Conservation (phyloP, 1,140 invertebrate genomes). For the Lordiphosa clarofinis region DNA sequence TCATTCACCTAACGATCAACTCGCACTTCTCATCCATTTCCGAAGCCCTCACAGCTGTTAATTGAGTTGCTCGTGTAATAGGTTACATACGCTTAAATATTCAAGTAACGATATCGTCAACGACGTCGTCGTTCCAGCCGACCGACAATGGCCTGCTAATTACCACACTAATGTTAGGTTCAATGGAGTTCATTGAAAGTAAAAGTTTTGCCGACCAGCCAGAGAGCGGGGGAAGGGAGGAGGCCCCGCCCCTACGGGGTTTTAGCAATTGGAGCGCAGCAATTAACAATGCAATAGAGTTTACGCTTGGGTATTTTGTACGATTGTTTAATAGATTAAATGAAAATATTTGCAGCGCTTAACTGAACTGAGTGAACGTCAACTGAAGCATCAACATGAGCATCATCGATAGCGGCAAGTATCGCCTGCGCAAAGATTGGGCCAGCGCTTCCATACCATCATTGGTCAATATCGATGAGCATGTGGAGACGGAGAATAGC, state of each 20-base stretch:
- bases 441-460: slow-evolving; percentile 79
- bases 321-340: slow-evolving; percentile 25
- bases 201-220: slow-evolving; percentile 48
- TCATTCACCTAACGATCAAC: slow-evolving; percentile 31
- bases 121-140: slow-evolving; percentile 45
- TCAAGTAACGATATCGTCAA: slow-evolving; percentile 38
- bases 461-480: slow-evolving; percentile 79
- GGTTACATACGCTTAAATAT: slow-evolving; percentile 34
- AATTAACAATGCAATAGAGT: slow-evolving; percentile 41
- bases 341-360: slow-evolving; percentile 51
- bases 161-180: slow-evolving; percentile 67
- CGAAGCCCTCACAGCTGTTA: slow-evolving; percentile 25
- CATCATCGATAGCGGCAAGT: slow-evolving; percentile 72
- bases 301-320: slow-evolving; percentile 6
- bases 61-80: slow-evolving; percentile 34
- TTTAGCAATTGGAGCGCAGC: slow-evolving; percentile 40
- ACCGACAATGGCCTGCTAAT: slow-evolving; percentile 71
- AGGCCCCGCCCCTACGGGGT: slow-evolving; percentile 11
- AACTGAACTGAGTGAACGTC: slow-evolving; percentile 13
- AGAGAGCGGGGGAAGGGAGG: slow-evolving; percentile 2
- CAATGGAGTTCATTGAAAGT: slow-evolving; percentile 77
- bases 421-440: slow-evolving; percentile 79
- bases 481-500: slow-evolving; percentile 46
- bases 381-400: slow-evolving; percentile 55
- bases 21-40: slow-evolving; percentile 18